Base-by-base conservation (phyloP, 1,140 invertebrate species). In the Coptotermes formosanus region DNA sequence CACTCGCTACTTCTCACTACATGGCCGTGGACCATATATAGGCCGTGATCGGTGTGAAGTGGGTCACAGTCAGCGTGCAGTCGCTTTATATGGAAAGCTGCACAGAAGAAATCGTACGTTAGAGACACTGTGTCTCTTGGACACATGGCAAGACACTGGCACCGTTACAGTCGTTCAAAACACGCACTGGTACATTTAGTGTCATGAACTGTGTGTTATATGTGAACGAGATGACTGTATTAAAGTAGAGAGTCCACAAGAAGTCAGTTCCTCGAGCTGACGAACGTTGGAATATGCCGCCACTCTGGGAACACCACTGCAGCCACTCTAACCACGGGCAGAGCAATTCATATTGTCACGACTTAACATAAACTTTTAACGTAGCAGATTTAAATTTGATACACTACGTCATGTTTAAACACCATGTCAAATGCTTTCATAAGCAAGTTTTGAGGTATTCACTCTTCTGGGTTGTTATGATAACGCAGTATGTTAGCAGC, bases 11-110 rank as follows among this genome's bases (percentile, higher is more conserved):
- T 75, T 75, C 11, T 14, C 3, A 75, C 64, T 75, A 75, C 64
- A 75, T 75, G 64, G n/a, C 64, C 64, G n/a, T 75, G 64, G 64
- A 75, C 64, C 64, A 75, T 75, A 75, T 75, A 75, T 75, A n/a
- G 64, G 25, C 30, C 64, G 64, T 75, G 64, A 75, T 25, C 25
- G n/a, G 7, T 25, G n/a, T 75, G 0, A 75, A 75, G 64, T 75
- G 64, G 25, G 64, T 30, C 64, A 75, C 14, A 25, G 25, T 12
- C 8, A 30, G 16, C 25, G 25, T 14, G 7, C 9, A 12, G n/a
- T 14, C 25, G 25, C 64, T 75, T n/a, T 75, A 75, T 75, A 75
- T 75, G 64, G 64, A 16, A 75, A n/a, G 64, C 30, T 75, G 64
- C 7, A 75, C 3, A 75, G 25, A 25, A 30, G 25, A 30, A 4